Evolutionary conservation across 1,140 invertebrate species (phyloP), one percentile per base, ranked within the genome.

Genomic region (Trichonephila clavipes): DNA sequence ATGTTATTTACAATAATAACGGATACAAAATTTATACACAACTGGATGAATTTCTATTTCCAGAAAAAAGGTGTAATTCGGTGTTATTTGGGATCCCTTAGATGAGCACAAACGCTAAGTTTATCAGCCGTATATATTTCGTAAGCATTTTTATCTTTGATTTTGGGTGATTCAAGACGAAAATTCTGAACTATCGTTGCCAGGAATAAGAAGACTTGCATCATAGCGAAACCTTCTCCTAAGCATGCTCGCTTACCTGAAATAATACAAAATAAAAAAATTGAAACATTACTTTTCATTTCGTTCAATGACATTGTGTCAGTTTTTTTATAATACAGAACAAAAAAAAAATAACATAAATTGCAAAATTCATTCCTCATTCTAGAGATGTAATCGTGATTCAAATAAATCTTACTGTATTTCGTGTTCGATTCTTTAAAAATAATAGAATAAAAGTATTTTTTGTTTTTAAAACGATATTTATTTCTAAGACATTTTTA

Each of bases 221-320:
- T 64, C 85, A 64, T 40, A 28, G 28, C 24, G 59, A 62, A 87
- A n/a, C 85, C 85, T 64, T 87, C 85, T 5, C 85, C 85, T 40
- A 87, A 40, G 34, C 85, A 87, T 14, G 85, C 59, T 87, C 85
- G 12, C 51, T 64, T 87, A 14, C 85, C 85, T 87, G 59, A 14
- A 77, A 77, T 16, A 19, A 40, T 12, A 77, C 14, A 18, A 77
- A 7, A 34, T 7, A 34, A 77, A 77, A 28, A 4, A 62, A 62
- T 16, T 62, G 18, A 64, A 64, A 64, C 6, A 21, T 64, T 64
- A 51, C 10, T 10, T 51, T 12, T 51, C 51, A 5, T 10, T 12
- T 8, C 0, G 7, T 51, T 51, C 51, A 51, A 51, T 21, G 19
- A 19, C 21, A 19, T 64, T 2, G 21, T 6, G 18, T 18, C 1